phyloP scores from a whole-genome alignment of 1,140 invertebrate species.

The Drosophila kohkoa region DNA sequence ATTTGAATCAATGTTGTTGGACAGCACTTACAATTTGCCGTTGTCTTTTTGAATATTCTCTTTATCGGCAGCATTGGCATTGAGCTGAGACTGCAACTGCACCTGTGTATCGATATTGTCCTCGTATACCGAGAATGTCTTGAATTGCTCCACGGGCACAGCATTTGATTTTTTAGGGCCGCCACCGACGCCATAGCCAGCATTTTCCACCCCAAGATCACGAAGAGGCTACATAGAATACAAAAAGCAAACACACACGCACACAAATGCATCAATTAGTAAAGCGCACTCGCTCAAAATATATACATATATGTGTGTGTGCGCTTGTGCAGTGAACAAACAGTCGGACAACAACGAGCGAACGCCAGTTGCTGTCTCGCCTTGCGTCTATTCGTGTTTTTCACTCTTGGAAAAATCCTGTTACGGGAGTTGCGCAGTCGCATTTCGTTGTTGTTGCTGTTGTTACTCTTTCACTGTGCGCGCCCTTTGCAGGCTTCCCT shows the following conservation, averaged over 20 bases:
- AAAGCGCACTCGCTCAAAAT: constrained; percentile 10
- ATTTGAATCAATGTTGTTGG: not conserved
- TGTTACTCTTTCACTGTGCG: constrained; percentile 54
- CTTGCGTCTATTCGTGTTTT: constrained; percentile 19
- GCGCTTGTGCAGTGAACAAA: constrained; percentile 4
- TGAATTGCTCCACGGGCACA: constrained; percentile 88
- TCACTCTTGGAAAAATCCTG: constrained; percentile 60
- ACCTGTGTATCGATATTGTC: constrained; percentile 85
- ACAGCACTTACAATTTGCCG: constrained; percentile 47
- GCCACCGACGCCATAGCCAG: constrained; percentile 24
- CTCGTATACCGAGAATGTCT: constrained; percentile 90
- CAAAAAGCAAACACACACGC: constrained; percentile 5
- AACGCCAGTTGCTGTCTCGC: constrained; percentile 9
- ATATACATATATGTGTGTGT: constrained; percentile 10
- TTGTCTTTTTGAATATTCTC: constrained; percentile 57
- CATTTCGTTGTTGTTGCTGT: constrained; percentile 1
- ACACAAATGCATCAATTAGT: constrained; percentile 13
- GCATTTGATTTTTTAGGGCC: constrained; percentile 69
- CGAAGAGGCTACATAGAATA: constrained; percentile 58
- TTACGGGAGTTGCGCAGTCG: constrained; percentile 49
- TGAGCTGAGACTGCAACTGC: constrained; percentile 15
- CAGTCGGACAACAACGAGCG: constrained; percentile 4
- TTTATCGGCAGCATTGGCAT: constrained; percentile 48
- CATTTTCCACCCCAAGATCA: constrained; percentile 62
- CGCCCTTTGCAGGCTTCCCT: constrained; percentile 68